phyloP scores from a whole-genome alignment of 2,113 vertebrate genomes.

The Apodemus sylvaticus region DNA sequence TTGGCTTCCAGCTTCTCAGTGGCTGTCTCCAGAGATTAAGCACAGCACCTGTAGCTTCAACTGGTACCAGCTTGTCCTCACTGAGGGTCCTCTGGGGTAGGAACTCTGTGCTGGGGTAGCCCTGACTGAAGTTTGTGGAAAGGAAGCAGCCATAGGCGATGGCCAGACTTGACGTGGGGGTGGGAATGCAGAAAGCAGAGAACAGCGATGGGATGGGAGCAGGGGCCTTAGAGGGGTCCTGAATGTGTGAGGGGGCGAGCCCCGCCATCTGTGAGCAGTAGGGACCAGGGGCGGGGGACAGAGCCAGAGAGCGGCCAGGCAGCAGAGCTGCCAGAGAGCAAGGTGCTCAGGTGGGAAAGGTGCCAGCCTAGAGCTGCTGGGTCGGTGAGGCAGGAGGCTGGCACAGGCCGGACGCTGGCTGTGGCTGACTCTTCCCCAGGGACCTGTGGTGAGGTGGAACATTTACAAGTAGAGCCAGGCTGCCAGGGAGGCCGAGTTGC shows the following conservation, averaged over 20 bases:
- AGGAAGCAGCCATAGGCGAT: neutral
- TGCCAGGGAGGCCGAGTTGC: neutral
- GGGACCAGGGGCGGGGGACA: neutral
- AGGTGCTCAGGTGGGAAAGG: neutral
- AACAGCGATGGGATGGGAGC: neutral
- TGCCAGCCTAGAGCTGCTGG: neutral
- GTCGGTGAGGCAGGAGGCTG: neutral
- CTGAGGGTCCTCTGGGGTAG: neutral
- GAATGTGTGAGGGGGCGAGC: neutral
- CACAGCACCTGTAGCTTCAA: constrained; percentile 83
- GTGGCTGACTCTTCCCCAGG: neutral
- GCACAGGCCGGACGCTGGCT: neutral
- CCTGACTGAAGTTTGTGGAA: neutral
- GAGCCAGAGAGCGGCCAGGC: neutral
- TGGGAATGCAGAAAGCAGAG: neutral
- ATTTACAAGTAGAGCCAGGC: neutral
- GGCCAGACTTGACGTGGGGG: neutral
- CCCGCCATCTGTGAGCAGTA: neutral
- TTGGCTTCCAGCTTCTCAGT: constrained; percentile 84
- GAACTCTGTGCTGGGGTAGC: neutral
- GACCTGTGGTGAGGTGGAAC: neutral
- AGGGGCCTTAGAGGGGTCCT: rapidly evolving
- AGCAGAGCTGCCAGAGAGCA: neutral
- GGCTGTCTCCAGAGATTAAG: constrained; percentile 88
- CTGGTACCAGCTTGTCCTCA: constrained; percentile 80